Conservation (phyloP, 2,113 vertebrate species). For the Lathamus discolor region DNA sequence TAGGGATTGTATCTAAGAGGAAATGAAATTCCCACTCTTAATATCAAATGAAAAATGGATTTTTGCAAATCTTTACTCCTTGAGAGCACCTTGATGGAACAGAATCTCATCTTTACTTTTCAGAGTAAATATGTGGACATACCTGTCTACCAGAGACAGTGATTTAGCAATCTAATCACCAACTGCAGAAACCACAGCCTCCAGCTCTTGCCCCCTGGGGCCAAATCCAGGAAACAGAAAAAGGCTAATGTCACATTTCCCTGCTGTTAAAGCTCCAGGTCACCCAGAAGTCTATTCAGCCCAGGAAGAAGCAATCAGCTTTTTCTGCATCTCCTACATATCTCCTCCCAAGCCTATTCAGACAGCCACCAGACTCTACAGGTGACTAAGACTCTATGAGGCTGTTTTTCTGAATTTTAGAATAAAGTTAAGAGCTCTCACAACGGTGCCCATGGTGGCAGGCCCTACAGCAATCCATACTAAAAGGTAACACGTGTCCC, state of each 20-base stretch:
- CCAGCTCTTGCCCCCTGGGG: background rate
- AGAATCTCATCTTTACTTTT: background rate
- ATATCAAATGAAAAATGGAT: background rate
- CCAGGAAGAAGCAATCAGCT: background rate
- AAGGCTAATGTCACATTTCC: background rate
- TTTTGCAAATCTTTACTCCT: background rate
- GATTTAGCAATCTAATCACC: background rate
- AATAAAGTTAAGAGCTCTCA: background rate
- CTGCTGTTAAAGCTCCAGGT: background rate
- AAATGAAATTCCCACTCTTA: background rate
- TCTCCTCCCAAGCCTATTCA: background rate
- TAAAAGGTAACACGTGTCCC: background rate
- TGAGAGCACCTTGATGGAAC: background rate
- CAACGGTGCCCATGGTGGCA: background rate
- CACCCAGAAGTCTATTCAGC: background rate
- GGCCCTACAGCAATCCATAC: background rate
- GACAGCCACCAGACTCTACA: background rate
- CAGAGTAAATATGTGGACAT: background rate
- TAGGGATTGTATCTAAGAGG: background rate
- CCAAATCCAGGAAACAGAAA: background rate
- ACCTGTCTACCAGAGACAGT: background rate
- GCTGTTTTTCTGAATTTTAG: background rate
- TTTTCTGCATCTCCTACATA: background rate
- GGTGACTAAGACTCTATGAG: background rate
- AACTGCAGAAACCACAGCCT: conserved; percentile 2